These are phyloP conservation scores for Prolemur simus DNA, from an alignment of 2,113 vertebrate genomes.

Conservation along the genomic window DNA sequence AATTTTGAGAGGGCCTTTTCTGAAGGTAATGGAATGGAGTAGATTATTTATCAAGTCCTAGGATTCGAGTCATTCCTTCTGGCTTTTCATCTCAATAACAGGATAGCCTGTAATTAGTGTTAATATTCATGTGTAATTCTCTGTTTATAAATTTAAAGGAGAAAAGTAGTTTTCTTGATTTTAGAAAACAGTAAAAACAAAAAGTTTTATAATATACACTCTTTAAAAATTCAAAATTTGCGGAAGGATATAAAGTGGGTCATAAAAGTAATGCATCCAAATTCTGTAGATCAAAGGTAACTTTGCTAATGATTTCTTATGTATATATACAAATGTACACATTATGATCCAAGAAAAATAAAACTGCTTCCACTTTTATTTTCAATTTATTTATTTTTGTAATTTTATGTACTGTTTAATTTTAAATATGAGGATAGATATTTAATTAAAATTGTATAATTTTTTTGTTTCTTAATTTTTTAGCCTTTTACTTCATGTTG, in stretches of 20 bases:
- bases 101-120: background rate
- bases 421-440: constrained; percentile 10
- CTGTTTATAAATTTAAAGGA: background rate
- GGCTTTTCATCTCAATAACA: background rate
- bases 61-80: background rate
- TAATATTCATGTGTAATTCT: background rate
- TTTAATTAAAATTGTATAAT: constrained; percentile 44
- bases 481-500: constrained; percentile 96
- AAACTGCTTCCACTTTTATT: background rate
- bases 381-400: constrained; percentile 18
- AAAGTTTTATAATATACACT: background rate
- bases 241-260: background rate
- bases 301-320: background rate
- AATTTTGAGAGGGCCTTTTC: constrained; percentile 42
- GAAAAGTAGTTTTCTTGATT: constrained; percentile 45
- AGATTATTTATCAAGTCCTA: background rate
- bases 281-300: background rate
- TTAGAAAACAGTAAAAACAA: constrained; percentile 14
- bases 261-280: constrained; percentile 25
- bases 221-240: constrained; percentile 38
- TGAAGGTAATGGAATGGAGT: background rate
- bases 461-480: constrained; percentile 31
- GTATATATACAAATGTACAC: background rate
- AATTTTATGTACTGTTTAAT: constrained; percentile 38
- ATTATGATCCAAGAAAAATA: background rate